Base-by-base conservation (phyloP, 2,888 invertebrate species). In the Dolomedes plantarius region DNA sequence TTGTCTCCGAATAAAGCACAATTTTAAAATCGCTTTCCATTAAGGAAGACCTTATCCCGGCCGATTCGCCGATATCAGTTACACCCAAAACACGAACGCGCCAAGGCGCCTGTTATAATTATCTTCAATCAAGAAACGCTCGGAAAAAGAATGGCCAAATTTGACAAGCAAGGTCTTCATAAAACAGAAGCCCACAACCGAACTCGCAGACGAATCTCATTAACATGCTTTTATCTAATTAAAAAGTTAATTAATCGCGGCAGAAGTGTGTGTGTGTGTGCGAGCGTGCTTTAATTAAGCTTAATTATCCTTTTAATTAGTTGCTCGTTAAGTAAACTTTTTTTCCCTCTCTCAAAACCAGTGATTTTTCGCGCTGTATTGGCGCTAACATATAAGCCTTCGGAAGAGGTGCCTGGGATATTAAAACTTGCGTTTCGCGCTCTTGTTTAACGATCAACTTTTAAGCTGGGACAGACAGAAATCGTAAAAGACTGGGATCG, bases 221-320 rank as follows among this genome's bases (percentile, higher is more conserved):
- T 69, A 75, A 41, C 62, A 69, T 36, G 29, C 64, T 73, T 46
- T 39, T 72, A 65, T 72, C 29, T 50, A 32, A 72, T 83, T 76
- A 83, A 83, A 83, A 83, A 77, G 72, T 71, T 77, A 83, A 83
- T 83, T 83, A 83, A 77, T 69, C 68, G 73, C 46, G 16, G 28
- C 19, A 64, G 27, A 39, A 64, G 41, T 32, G n/a, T n/a, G n/a
- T n/a, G n/a, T n/a, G n/a, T n/a, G n/a, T n/a, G n/a, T n/a, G n/a
- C n/a, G 56, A 29, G 71, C 39, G 50, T 36, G 36, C 36, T 69
- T 81, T 76, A 76, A 71, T 76, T 82, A 76, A 71, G 72, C 56
- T 72, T 76, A 81, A 74, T 74, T 36, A 74, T 32, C 46, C 81
- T 65, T 72, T 77, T 83, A 83, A 83, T 83, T 76, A 83, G 71